Conservation (phyloP, 2,797 vertebrate genomes). For the Babyrousa celebensis region DNA sequence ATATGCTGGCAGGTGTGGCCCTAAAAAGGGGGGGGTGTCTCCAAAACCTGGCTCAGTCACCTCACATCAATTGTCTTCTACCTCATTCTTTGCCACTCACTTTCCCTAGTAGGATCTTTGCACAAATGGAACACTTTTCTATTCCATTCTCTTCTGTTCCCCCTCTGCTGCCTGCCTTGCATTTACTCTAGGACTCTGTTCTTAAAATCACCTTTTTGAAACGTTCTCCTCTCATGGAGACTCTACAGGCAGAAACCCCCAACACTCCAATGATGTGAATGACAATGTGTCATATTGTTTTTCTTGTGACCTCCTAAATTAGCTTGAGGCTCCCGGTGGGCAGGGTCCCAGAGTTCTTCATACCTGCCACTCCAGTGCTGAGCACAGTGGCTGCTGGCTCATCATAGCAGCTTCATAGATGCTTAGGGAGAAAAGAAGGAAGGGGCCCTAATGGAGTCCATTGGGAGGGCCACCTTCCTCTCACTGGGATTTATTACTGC, state of each 20-base stretch:
- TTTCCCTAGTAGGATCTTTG: neutral
- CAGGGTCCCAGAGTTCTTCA: neutral
- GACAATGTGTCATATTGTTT: neutral
- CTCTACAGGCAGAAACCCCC: neutral
- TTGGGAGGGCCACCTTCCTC: neutral
- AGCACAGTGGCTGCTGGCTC: neutral
- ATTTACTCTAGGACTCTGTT: neutral
- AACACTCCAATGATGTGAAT: neutral
- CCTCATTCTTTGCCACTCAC: neutral
- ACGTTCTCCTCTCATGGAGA: neutral
- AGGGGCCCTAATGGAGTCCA: rapidly evolving
- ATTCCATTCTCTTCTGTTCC: neutral
- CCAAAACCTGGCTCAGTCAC: neutral
- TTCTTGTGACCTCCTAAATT: neutral
- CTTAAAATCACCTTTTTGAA: neutral
- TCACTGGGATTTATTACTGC: neutral
- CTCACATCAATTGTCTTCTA: neutral
- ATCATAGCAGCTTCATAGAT: rapidly evolving
- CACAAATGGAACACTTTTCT: neutral
- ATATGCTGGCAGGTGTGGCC: too few species aligned
- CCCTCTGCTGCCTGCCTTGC: neutral
- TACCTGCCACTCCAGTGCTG: neutral
- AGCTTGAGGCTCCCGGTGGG: neutral
- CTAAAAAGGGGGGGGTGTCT: too few species aligned
- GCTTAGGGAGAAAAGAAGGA: neutral